phyloP scores from a whole-genome alignment of 2,797 vertebrate genomes.

The Ataeniobius toweri region DNA sequence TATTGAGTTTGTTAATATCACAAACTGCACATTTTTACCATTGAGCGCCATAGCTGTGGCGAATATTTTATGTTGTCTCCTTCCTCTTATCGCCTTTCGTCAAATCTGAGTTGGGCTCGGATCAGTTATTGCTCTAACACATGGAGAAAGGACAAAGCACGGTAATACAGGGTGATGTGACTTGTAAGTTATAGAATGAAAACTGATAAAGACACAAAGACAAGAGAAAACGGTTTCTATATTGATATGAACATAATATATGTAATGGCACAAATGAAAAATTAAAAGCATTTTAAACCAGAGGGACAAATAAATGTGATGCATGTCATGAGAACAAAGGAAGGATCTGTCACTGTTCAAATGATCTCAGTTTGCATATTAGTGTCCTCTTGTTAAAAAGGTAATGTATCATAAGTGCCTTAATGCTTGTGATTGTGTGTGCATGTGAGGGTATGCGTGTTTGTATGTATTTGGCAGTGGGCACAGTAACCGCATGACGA shows the following conservation, averaged over 20 bases:
- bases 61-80: slow-evolving; percentile 13
- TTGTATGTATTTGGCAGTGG: slow-evolving; percentile 58
- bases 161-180: slow-evolving; percentile 85
- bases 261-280: neutral
- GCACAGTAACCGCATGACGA: slow-evolving; percentile 78
- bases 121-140: slow-evolving; percentile 86
- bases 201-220: slow-evolving; percentile 14
- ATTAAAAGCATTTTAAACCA: slow-evolving; percentile 14
- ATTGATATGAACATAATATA: slow-evolving; percentile 4
- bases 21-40: neutral
- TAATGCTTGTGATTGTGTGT: slow-evolving; percentile 27
- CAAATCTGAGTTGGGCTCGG: neutral
- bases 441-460: slow-evolving; percentile 23
- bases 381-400: slow-evolving; percentile 17
- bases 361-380: slow-evolving; percentile 17
- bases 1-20: neutral
- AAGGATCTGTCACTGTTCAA: slow-evolving; percentile 18
- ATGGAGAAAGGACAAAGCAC: slow-evolving; percentile 80
- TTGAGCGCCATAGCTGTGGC: neutral
- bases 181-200: slow-evolving; percentile 62
- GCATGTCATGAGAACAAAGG: slow-evolving; percentile 16
- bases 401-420: slow-evolving; percentile 25
- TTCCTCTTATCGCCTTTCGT: slow-evolving; percentile 23
- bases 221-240: slow-evolving; percentile 1
- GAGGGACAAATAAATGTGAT: slow-evolving; percentile 10